phyloP scores from a whole-genome alignment of 2,888 invertebrate species.

The Diaprepes abbreviatus region DNA sequence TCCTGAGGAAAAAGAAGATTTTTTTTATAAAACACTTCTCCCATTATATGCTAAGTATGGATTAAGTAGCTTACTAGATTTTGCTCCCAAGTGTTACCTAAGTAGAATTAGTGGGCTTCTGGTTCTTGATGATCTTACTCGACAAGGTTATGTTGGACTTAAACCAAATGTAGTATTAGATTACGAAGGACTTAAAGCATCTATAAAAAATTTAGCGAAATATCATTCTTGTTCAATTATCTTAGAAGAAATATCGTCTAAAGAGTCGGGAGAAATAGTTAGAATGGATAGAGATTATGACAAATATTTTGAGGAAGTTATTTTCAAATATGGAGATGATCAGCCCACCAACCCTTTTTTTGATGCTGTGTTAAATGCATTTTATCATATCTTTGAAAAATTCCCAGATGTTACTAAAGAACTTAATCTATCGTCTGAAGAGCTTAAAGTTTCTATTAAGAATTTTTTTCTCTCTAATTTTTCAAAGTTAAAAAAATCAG shows the following conservation, averaged over 20 bases:
- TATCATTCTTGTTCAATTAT: conserved; percentile 61
- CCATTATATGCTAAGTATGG: conserved; percentile 59
- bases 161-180: conserved; percentile 12
- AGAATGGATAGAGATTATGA: not conserved
- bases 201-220: conserved; percentile 56
- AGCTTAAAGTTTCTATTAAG: conserved; percentile 34
- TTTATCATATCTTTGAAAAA: conserved; percentile 18
- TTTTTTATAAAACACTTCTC: conserved; percentile 66
- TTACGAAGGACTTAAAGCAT: conserved; percentile 51
- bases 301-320: conserved; percentile 6
- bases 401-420: conserved; percentile 6
- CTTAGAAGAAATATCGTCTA: conserved; percentile 53
- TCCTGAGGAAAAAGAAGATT: conserved; percentile 52
- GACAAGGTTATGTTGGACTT: conserved; percentile 38
- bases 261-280: conserved; percentile 9
- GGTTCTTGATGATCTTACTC: conserved; percentile 64
- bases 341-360: not conserved
- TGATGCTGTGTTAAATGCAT: not conserved
- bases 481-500: conserved; percentile 58
- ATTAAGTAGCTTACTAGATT: conserved; percentile 52
- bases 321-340: not conserved
- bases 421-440: conserved; percentile 21
- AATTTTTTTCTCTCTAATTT: conserved; percentile 57
- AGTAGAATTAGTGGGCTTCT: conserved; percentile 59
- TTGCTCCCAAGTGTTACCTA: conserved; percentile 63